Conservation (phyloP, 2,888 invertebrate genomes). For the Watsonalla cultraria region DNA sequence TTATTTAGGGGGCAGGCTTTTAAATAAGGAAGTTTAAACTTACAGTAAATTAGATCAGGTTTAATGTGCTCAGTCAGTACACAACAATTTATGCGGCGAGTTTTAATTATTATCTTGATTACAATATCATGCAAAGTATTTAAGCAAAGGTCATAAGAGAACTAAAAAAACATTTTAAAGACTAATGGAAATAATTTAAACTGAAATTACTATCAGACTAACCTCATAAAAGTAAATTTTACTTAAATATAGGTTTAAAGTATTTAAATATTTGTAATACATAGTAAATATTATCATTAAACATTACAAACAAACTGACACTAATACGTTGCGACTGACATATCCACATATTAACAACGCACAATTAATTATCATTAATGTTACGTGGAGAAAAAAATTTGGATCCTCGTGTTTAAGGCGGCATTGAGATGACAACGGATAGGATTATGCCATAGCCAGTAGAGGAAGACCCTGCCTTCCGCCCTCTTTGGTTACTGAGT, state of each 20-base stretch:
- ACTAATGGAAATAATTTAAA: background rate
- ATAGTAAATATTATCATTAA: constrained; percentile 10
- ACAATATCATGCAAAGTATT: background rate
- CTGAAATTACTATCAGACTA: background rate
- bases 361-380: constrained; percentile 72
- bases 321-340: constrained; percentile 67
- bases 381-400: constrained; percentile 53
- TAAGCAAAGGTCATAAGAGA: background rate
- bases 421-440: constrained; percentile 74
- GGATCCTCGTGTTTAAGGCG: constrained; percentile 67
- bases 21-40: background rate
- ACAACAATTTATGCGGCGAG: background rate
- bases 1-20: background rate
- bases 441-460: constrained; percentile 59
- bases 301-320: constrained; percentile 52
- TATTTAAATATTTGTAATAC: background rate
- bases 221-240: background rate
- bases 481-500: constrained; percentile 13
- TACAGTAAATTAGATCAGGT: background rate
- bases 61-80: background rate
- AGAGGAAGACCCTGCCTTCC: constrained; percentile 28
- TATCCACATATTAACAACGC: constrained; percentile 56
- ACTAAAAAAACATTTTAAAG: background rate
- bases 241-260: too few relatives aligned
- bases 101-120: background rate